phyloP scores from a whole-genome alignment of 2,888 invertebrate species.

The Dinocampus coccinellae region DNA sequence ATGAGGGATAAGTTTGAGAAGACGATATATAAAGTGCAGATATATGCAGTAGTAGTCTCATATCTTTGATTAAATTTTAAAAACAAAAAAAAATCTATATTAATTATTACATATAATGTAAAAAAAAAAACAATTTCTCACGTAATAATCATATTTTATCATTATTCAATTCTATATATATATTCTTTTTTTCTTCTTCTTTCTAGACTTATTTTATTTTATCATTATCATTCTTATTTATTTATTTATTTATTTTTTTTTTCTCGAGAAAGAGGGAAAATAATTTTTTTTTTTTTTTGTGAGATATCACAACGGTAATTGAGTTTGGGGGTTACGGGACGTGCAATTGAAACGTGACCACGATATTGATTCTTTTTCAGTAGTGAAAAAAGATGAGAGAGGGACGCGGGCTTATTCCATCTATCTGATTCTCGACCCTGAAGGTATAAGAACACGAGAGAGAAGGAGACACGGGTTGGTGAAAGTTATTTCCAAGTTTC shows the following conservation, averaged over 20 bases:
- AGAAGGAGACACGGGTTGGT: neutral
- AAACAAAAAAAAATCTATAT: no score
- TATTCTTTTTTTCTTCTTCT: no score
- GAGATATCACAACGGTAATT: neutral
- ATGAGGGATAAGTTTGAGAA: no score
- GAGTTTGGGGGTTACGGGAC: neutral
- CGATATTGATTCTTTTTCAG: neutral
- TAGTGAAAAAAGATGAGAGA: neutral
- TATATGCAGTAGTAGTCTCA: no score
- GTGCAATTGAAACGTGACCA: neutral
- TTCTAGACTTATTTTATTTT: no score
- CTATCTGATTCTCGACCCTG: neutral
- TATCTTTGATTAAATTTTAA: no score
- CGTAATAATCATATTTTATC: neutral
- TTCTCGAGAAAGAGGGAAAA: no score
- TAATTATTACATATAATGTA: no score
- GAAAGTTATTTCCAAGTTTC: neutral
- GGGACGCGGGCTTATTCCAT: neutral
- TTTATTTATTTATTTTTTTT: no score
- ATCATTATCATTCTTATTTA: no score
- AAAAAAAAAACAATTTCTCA: neutral
- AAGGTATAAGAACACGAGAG: neutral
- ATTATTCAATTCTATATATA: no score
- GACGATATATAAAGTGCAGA: no score
- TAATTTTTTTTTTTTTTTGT: neutral